Evolutionary conservation across 2,113 vertebrate genomes (phyloP).

Genomic region (Xenus cinereus): DNA sequence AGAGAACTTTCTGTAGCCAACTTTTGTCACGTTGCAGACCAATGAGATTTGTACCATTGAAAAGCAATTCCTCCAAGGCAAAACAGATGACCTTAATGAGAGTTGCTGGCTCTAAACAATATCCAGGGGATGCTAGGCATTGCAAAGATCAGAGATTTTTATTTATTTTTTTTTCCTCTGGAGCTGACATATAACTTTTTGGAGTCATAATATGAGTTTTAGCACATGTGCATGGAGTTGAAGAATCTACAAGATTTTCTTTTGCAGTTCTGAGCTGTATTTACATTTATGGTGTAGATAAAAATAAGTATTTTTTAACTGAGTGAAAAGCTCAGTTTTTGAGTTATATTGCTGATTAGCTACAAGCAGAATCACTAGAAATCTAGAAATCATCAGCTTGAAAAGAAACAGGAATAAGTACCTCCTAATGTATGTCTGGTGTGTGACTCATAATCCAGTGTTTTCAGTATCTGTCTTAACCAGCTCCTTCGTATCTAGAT

Average conservation of each 20-base stretch:
- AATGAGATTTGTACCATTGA: not conserved
- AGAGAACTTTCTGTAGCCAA: not conserved
- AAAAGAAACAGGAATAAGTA: not conserved
- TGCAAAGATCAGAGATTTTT: not conserved
- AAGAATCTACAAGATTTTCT: not conserved
- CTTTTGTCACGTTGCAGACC: not conserved
- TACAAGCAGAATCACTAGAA: not conserved
- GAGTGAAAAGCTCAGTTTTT: not conserved
- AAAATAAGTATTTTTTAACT: not conserved
- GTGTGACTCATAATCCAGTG: not conserved
- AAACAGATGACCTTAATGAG: not conserved
- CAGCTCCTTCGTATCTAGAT: not conserved
- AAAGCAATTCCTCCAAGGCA: not conserved
- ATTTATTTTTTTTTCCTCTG: not conserved
- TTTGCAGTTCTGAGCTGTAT: not conserved
- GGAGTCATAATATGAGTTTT: not conserved
- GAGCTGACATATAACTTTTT: not conserved
- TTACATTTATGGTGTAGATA: not conserved
- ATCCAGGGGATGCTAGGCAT: not conserved
- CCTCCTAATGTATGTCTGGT: not conserved
- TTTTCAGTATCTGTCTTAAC: constrained; percentile 1
- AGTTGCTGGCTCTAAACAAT: not conserved
- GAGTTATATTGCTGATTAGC: not conserved
- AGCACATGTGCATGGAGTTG: not conserved
- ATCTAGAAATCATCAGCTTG: not conserved